Evolutionary conservation across 2,797 vertebrate genomes (phyloP).

Genomic region (Mormyrus hasselquistii): DNA sequence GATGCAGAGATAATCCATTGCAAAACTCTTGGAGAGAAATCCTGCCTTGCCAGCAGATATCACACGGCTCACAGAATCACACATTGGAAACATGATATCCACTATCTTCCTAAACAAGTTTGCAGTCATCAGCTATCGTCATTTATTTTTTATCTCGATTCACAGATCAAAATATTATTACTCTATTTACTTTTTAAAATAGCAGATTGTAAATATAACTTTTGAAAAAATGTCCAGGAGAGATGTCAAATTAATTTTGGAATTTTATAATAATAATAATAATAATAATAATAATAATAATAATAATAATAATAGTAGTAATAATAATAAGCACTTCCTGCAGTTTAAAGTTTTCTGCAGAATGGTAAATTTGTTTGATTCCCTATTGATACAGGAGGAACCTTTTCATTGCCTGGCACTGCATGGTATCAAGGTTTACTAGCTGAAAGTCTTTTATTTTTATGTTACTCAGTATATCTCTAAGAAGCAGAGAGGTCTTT

Average conservation of each 20-base stretch:
- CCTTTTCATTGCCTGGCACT: neutral
- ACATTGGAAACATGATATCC: neutral
- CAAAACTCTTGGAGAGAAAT: neutral
- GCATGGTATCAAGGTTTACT: neutral
- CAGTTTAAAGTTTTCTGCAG: neutral
- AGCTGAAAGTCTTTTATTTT: neutral
- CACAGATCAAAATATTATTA: neutral
- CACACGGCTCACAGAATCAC: neutral
- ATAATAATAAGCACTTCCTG: neutral
- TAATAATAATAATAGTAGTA: neutral
- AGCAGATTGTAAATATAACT: neutral
- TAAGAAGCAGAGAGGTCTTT: neutral
- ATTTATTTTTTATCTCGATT: neutral
- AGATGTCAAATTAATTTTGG: neutral
- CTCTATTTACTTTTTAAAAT: neutral
- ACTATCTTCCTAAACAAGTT: neutral
- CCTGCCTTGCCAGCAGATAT: neutral
- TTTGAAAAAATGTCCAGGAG: neutral
- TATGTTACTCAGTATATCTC: neutral
- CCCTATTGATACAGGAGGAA: neutral
- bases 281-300: neutral
- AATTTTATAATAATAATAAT: neutral
- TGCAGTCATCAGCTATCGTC: neutral
- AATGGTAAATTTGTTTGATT: neutral
- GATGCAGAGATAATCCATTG: neutral